These are phyloP conservation scores for Trachemys scripta DNA, from an alignment of 2,113 vertebrate species.

Conservation along the genomic window DNA sequence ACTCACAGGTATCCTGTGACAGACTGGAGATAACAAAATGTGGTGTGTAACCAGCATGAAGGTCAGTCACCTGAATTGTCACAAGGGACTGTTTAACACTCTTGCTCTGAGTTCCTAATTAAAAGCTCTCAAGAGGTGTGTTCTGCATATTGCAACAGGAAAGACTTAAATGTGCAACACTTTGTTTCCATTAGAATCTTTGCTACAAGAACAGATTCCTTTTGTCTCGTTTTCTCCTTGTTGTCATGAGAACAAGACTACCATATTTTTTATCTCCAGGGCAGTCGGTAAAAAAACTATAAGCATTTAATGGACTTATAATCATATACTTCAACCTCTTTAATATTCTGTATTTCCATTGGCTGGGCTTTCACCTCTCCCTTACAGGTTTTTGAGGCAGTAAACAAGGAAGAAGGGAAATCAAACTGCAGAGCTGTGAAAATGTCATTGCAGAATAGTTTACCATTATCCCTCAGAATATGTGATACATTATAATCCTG, in stretches of 20 bases:
- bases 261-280: not conserved
- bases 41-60: not conserved
- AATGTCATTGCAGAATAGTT: slow-evolving; percentile 36
- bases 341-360: slow-evolving; percentile 47
- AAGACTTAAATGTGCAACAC: not conserved
- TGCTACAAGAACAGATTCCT: not conserved
- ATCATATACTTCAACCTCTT: slow-evolving; percentile 46
- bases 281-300: slow-evolving; percentile 7
- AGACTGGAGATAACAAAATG: not conserved
- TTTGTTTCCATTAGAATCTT: slow-evolving; percentile 10
- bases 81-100: not conserved
- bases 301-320: slow-evolving; percentile 24
- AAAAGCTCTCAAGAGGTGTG: not conserved
- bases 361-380: slow-evolving; percentile 49
- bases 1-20: not conserved
- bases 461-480: not conserved
- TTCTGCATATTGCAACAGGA: not conserved
- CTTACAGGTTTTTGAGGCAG: not conserved
- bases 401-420: slow-evolving; percentile 35
- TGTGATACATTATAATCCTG: not conserved
- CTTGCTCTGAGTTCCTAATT: not conserved
- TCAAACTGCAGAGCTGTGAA: not conserved
- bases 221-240: not conserved
- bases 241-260: slow-evolving; percentile 20
- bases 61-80: not conserved